Evolutionary conservation across 2,113 vertebrate species (phyloP).

Genomic region (Cynocephalus volans): DNA sequence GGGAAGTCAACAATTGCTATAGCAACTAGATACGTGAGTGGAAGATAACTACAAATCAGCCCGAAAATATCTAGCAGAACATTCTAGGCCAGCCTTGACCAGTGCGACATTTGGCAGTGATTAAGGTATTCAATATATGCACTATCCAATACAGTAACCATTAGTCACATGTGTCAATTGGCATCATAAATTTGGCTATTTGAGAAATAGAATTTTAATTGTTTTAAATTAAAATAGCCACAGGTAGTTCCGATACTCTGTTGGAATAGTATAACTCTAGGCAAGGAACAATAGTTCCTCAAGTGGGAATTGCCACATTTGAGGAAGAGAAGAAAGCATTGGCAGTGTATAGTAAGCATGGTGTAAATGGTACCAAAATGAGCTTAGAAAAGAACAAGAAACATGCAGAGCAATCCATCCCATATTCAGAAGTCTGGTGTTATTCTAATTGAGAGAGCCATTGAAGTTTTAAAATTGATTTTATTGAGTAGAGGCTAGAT

Average conservation of each 20-base stretch:
- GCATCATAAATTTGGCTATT: neutral
- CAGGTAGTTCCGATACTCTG: neutral
- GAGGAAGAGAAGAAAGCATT: neutral
- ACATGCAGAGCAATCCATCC: neutral
- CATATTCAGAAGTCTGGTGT: neutral
- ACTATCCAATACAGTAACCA: no score
- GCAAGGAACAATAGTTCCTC: neutral
- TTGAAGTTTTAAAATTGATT: neutral
- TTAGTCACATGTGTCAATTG: neutral
- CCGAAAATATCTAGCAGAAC: neutral
- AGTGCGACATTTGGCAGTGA: neutral
- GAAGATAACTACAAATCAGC: neutral
- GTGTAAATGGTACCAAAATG: no score
- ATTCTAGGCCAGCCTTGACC: neutral
- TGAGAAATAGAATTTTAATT: neutral
- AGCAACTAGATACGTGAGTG: neutral
- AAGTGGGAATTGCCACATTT: neutral
- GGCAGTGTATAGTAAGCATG: neutral
- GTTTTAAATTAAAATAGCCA: neutral
- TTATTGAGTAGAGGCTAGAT: neutral
- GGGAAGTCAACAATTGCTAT: fast-evolving
- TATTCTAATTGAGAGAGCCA: neutral
- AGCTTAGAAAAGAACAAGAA: neutral
- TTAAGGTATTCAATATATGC: neutral
- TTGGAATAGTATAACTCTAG: neutral